These are phyloP conservation scores for Marisa cornuarietis DNA, from an alignment of 1,140 invertebrate species.

Conservation along the genomic window DNA sequence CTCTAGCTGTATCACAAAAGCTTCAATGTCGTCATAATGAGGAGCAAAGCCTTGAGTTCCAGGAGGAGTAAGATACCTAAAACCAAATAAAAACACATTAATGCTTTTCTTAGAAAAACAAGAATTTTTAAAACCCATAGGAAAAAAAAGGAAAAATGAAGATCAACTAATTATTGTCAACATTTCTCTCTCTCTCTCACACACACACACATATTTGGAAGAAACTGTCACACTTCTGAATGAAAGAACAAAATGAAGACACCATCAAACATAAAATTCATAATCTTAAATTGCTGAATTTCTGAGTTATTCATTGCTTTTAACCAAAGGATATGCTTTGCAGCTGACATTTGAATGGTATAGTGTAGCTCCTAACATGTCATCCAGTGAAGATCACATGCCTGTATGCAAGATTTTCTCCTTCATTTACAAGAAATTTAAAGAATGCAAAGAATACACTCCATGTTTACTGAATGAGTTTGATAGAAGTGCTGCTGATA, in stretches of 20 bases:
- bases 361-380: no score
- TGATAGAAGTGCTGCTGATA: neutral
- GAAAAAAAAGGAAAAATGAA: neutral
- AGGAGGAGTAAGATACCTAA: slow-evolving; percentile 90
- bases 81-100: slow-evolving; percentile 1
- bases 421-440: no score
- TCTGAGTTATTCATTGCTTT: no score
- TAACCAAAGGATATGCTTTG: no score
- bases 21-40: slow-evolving; percentile 99
- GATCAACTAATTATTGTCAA: neutral
- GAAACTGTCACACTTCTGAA: neutral
- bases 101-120: neutral
- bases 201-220: neutral
- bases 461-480: neutral
- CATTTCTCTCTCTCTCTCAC: neutral
- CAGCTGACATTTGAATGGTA: no score
- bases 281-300: no score
- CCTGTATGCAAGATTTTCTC: no score
- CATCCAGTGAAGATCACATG: no score
- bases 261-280: no score
- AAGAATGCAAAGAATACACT: no score
- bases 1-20: slow-evolving; percentile 95
- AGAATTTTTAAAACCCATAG: neutral
- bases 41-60: slow-evolving; percentile 97
- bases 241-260: no score